These are phyloP conservation scores for Drosophila nannoptera DNA, from an alignment of 1,140 invertebrate species.

Conservation along the genomic window DNA sequence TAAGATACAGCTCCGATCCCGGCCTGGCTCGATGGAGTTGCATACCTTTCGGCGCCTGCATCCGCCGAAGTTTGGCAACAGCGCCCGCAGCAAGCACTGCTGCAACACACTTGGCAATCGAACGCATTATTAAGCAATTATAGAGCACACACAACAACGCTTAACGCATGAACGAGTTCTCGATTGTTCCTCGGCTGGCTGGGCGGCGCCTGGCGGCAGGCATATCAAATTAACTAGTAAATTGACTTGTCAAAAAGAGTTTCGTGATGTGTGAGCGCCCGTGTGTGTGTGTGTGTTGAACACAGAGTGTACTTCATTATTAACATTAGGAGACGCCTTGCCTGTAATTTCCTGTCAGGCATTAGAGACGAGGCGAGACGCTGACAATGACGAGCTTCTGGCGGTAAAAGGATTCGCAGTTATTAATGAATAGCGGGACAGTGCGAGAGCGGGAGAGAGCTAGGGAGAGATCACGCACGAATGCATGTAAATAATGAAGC, in stretches of 20 bases:
- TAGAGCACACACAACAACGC: constrained; percentile 5
- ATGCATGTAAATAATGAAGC: constrained; percentile 46
- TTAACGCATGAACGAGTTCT: constrained; percentile 41
- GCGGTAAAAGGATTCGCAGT: constrained; percentile 56
- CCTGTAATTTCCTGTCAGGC: constrained; percentile 39
- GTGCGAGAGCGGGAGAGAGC: constrained; percentile 8
- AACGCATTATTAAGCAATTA: constrained; percentile 68
- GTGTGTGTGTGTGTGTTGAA: background rate
- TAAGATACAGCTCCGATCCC: too few relatives aligned
- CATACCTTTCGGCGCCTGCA: constrained; percentile 13
- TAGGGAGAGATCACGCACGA: constrained; percentile 36
- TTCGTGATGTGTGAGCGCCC: background rate
- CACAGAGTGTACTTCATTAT: constrained; percentile 30
- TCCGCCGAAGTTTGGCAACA: constrained; percentile 20
- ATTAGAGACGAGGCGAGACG: constrained; percentile 12
- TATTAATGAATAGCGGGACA: constrained; percentile 65
- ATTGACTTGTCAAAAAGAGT: constrained; percentile 70
- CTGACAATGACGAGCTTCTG: background rate
- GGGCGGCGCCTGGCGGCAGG: constrained; percentile 11
- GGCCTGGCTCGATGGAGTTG: too few relatives aligned
- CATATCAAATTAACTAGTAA: constrained; percentile 74
- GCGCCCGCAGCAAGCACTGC: background rate
- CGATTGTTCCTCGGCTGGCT: constrained; percentile 1
- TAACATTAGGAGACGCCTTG: constrained; percentile 7
- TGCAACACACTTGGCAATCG: constrained; percentile 2